phyloP scores from a whole-genome alignment of 2,888 invertebrate species.

The Aleiodes alternator region DNA sequence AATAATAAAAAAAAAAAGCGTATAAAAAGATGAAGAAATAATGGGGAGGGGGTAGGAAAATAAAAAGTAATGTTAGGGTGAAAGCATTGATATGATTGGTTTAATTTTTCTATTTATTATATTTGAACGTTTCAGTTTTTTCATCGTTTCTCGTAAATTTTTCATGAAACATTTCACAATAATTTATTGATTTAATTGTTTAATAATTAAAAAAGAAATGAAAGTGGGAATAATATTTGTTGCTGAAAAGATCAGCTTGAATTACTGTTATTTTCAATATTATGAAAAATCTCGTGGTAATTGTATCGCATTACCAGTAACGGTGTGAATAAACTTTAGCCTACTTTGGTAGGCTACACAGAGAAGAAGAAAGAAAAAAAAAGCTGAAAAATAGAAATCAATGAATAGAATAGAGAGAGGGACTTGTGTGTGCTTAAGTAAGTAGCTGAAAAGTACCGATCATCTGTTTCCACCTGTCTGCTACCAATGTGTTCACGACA shows the following conservation, averaged over 20 bases:
- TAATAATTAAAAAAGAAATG: background rate
- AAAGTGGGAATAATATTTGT: background rate
- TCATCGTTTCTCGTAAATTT: background rate
- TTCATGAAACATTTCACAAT: background rate
- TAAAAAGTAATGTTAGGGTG: background rate
- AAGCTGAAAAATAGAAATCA: background rate
- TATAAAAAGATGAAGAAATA: slow-evolving; percentile 9
- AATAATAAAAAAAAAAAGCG: slow-evolving; percentile 1
- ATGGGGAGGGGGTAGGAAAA: background rate
- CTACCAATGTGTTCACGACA: slow-evolving; percentile 18
- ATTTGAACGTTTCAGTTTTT: too few relatives aligned
- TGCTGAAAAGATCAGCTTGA: background rate
- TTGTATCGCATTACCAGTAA: slow-evolving; percentile 11
- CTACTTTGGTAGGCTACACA: slow-evolving; percentile 3
- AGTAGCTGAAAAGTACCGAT: slow-evolving; percentile 40
- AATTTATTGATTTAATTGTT: background rate
- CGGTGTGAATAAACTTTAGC: background rate
- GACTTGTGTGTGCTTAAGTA: slow-evolving; percentile 41
- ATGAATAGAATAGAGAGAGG: slow-evolving; percentile 8
- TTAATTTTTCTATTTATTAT: background rate
- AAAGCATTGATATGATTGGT: too few relatives aligned
- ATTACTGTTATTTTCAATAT: slow-evolving; percentile 11
- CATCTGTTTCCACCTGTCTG: slow-evolving; percentile 32
- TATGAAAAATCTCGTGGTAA: slow-evolving; percentile 9
- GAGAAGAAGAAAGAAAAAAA: background rate